Evolutionary conservation across 2,113 vertebrate genomes (phyloP).

Genomic region (Hiodon tergisus): DNA sequence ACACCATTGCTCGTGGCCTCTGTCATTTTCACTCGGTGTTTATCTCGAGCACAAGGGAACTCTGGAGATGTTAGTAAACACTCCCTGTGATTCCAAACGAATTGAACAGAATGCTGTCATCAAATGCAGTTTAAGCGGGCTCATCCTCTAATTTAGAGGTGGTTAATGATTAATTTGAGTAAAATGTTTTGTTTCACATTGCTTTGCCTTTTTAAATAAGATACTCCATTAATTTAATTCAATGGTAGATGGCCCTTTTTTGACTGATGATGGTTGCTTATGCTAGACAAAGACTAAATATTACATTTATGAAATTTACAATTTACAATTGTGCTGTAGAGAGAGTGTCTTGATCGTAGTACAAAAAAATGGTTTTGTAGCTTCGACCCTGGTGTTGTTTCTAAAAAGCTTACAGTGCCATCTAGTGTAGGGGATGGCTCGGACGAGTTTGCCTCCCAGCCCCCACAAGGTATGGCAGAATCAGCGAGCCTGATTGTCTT

Average conservation of each 20-base stretch:
- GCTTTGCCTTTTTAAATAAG: background rate
- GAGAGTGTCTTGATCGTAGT: background rate
- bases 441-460: conserved; percentile 1
- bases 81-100: conserved; percentile 39
- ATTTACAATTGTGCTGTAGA: background rate
- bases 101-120: conserved; percentile 37
- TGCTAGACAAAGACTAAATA: background rate
- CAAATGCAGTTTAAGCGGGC: conserved; percentile 28
- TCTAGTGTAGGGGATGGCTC: conserved; percentile 59
- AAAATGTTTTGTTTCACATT: conserved; percentile 3
- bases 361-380: background rate
- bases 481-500: background rate
- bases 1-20: conserved; percentile 51
- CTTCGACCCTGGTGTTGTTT: conserved; percentile 27
- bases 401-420: conserved; percentile 71
- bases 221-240: background rate
- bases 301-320: background rate
- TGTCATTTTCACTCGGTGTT: conserved; percentile 66
- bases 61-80: conserved; percentile 61
- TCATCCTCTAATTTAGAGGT: conserved; percentile 29
- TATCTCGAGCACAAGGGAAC: conserved; percentile 56
- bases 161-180: conserved; percentile 28
- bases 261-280: background rate
- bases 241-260: background rate
- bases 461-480: background rate